Conservation (phyloP, 2,797 vertebrate species). For the Enteromius trimaculatus region DNA sequence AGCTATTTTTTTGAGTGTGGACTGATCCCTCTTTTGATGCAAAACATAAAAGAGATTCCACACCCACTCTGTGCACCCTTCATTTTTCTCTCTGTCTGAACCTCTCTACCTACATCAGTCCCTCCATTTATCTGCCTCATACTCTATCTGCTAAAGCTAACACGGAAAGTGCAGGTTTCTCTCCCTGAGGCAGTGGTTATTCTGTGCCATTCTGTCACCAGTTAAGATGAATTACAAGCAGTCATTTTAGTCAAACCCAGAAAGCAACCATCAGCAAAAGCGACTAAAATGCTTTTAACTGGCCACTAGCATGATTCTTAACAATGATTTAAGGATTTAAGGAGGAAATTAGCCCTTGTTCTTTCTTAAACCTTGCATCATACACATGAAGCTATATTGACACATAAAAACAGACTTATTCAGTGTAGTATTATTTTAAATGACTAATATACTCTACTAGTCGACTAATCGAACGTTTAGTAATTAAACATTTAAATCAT, state of each 20-base stretch:
- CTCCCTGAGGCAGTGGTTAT: not conserved
- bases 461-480: too few species aligned
- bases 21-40: conserved; percentile 65
- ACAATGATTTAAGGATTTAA: not conserved
- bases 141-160: conserved; percentile 39
- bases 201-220: not conserved
- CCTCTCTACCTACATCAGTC: conserved; percentile 17
- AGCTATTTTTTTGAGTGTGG: conserved; percentile 40
- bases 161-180: not conserved
- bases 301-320: not conserved
- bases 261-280: not conserved
- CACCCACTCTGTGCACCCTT: conserved; percentile 30
- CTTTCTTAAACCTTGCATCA: not conserved
- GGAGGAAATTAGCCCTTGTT: not conserved
- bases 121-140: conserved; percentile 40
- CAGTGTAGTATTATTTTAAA: too few species aligned
- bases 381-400: too few species aligned
- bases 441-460: too few species aligned
- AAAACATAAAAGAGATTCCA: conserved; percentile 66
- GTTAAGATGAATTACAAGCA: conserved; percentile 16
- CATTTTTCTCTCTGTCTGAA: conserved; percentile 42
- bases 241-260: conserved; percentile 4
- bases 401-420: too few species aligned
- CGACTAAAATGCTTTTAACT: not conserved
- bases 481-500: too few species aligned